Evolutionary conservation across 2,113 vertebrate genomes (phyloP).

Genomic region (Suricata suricatta): DNA sequence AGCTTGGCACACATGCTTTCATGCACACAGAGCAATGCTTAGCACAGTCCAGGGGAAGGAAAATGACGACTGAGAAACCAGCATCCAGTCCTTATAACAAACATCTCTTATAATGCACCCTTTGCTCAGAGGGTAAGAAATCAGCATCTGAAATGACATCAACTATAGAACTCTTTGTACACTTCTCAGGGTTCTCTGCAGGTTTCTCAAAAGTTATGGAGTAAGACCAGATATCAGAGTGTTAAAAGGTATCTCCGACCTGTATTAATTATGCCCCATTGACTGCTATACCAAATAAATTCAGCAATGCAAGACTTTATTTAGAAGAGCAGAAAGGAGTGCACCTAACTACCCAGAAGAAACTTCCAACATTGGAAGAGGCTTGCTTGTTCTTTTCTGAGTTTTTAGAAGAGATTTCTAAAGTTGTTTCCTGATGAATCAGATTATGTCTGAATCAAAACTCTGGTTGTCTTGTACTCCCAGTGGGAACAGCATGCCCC

Average conservation of each 20-base stretch:
- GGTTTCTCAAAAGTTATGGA: background rate
- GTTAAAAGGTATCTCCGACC: background rate
- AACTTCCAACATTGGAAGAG: background rate
- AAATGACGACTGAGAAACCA: background rate
- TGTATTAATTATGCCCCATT: background rate
- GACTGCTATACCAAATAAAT: background rate
- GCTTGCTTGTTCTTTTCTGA: background rate
- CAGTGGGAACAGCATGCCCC: background rate
- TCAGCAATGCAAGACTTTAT: background rate
- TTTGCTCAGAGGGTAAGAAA: background rate
- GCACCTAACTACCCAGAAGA: background rate
- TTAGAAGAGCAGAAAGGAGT: background rate
- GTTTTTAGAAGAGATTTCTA: background rate
- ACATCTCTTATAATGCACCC: too few species aligned
- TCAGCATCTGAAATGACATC: background rate
- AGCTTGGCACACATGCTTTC: background rate
- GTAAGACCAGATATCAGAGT: background rate
- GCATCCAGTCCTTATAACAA: background rate
- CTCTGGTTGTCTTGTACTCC: background rate
- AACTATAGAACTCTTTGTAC: background rate
- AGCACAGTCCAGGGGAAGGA: background rate
- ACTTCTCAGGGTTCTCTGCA: background rate
- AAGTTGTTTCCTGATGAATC: background rate
- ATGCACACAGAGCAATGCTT: background rate
- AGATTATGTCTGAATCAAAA: background rate